phyloP scores from a whole-genome alignment of 1,140 invertebrate species.

The Antheraea pernyi region DNA sequence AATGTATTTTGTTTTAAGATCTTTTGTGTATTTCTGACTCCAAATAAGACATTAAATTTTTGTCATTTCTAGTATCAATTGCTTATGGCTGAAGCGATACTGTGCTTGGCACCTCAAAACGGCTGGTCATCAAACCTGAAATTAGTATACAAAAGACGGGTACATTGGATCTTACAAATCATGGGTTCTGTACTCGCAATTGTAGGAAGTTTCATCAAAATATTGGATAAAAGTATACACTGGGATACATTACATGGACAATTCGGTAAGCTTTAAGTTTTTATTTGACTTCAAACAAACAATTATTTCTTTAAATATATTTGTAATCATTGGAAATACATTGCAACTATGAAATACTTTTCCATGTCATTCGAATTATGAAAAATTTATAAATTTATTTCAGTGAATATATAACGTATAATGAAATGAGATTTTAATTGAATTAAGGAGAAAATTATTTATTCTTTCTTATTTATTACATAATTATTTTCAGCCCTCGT shows the following conservation, averaged over 20 bases:
- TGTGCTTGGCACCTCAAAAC: constrained; percentile 54
- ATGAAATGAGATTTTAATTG: not conserved
- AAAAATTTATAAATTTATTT: not conserved
- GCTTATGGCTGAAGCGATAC: constrained; percentile 58
- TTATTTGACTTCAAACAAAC: no score
- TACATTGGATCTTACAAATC: constrained; percentile 58
- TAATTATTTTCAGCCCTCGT: constrained; percentile 33
- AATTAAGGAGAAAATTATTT: not conserved
- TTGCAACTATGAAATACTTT: no score
- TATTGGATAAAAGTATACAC: constrained; percentile 43
- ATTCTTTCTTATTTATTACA: not conserved
- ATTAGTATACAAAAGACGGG: constrained; percentile 46
- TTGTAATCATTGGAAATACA: no score
- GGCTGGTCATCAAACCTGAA: constrained; percentile 51
- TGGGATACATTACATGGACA: constrained; percentile 60
- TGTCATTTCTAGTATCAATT: constrained; percentile 62
- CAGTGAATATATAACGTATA: no score
- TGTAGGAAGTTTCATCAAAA: constrained; percentile 53
- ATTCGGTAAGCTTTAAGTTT: constrained; percentile 45
- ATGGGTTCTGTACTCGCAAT: constrained; percentile 52
- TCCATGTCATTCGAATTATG: not conserved
- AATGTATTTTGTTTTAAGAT: not conserved
- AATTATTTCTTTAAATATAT: no score
- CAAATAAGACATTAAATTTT: not conserved
- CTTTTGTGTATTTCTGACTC: no score